Base-by-base conservation (phyloP, 2,113 vertebrate genomes). In the Psammodynastes pulverulentus region DNA sequence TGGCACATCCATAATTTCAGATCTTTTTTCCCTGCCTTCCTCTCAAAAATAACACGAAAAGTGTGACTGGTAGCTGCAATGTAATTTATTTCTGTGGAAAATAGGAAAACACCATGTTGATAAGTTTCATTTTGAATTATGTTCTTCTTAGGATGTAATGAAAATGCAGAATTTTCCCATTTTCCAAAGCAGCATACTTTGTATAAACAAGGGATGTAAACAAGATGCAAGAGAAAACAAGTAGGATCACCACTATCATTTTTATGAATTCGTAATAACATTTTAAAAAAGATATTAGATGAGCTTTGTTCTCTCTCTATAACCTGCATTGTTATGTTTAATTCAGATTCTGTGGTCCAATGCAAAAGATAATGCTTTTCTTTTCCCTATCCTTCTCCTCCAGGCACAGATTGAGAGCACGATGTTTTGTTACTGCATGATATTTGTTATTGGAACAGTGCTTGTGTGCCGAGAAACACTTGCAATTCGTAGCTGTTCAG, bases 401-500 rank as follows among this genome's bases (percentile, higher is more conserved):
- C 56, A 89, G 46, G 19, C 46, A 54, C 90, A 92, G 79, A 49
- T 0, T 0, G 97, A 97, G 95, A 90, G 62, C 92, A 19, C 3
- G 46, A 97, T 97, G 97, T 51, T 95, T 23, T 51, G 26, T 19
- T 45, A 26, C 21, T 91, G 67, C 45, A 91, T 97, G n/a, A 87
- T 94, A 3, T 87, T 97, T 85, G 45, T 97, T 49, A 45, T 98
- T 49, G 95, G 93, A 90, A 84, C 95, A 92, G 56, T 93, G 3
- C 90, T 98, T 72, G 29, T 96, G 5, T 39, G 92, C 51, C 34
- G 84, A 24, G 88, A 94, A 13, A 24, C 15, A n/a, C 79, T 46
- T 24, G 94, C 93, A 3, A 29, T 21, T 17, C 43, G 93, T 56
- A 58, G 2, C 2, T 99, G 98, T 94, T 92, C 49, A 12, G 95